phyloP scores from a whole-genome alignment of 2,113 vertebrate species.

The Dasyornis broadbenti region DNA sequence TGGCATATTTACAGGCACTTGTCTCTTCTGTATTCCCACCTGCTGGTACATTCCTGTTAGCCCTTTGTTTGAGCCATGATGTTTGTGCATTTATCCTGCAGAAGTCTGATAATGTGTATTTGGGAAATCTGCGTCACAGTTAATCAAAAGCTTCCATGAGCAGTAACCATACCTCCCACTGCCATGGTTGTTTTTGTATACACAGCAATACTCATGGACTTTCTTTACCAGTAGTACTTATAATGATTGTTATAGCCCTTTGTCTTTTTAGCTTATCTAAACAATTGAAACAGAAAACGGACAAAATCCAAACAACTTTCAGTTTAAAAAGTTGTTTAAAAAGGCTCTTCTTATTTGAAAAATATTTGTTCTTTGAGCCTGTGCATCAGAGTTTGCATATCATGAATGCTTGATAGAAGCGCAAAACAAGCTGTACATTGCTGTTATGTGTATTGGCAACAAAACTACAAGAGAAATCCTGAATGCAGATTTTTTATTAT shows the following conservation, averaged over 20 bases:
- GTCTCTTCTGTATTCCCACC: neutral
- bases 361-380: neutral
- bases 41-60: neutral
- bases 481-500: conserved; percentile 23
- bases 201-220: neutral
- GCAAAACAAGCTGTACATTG: neutral
- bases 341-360: neutral
- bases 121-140: neutral
- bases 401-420: neutral
- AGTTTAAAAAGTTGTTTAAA: neutral
- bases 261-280: neutral
- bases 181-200: neutral
- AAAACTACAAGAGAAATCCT: conserved; percentile 9
- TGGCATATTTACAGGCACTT: neutral
- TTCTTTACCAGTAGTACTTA: neutral
- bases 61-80: neutral
- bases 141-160: neutral
- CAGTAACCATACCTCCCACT: neutral
- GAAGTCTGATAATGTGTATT: neutral
- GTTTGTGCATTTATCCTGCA: neutral
- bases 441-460: conserved; percentile 2
- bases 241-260: neutral
- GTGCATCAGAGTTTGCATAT: neutral
- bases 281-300: neutral
- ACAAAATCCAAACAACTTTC: neutral